Evolutionary conservation across 2,113 vertebrate genomes (phyloP).

Genomic region (Dendrocopos noguchii): DNA sequence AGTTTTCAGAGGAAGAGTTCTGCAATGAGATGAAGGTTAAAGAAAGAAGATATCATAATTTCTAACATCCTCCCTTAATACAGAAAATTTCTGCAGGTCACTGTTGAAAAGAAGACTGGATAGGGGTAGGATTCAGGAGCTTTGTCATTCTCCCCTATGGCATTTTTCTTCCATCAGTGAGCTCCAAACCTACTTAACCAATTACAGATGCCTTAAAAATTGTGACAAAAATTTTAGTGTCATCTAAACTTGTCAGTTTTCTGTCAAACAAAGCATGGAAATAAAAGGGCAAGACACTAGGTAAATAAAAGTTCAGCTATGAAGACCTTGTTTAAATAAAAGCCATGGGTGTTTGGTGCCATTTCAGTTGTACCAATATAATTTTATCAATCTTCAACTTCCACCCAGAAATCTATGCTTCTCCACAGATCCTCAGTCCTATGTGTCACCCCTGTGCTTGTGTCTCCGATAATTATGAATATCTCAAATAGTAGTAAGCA

Average conservation of each 20-base stretch:
- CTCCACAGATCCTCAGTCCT: not conserved
- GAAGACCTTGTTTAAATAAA: not conserved
- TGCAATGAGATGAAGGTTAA: not conserved
- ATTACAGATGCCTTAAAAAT: not conserved
- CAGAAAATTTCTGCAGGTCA: not conserved
- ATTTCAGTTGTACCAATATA: not conserved
- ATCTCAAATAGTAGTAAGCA: not conserved
- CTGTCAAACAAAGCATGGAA: not conserved
- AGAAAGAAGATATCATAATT: not conserved
- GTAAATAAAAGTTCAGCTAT: not conserved
- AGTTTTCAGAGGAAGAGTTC: not conserved
- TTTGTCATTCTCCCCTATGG: not conserved
- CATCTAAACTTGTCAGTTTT: not conserved
- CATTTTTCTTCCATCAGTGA: not conserved
- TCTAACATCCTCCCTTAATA: not conserved
- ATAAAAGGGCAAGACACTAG: not conserved
- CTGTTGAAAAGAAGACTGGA: not conserved
- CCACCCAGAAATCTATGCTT: not conserved
- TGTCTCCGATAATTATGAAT: not conserved
- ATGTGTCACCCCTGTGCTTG: too few species aligned
- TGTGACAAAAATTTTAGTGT: not conserved
- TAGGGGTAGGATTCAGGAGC: not conserved
- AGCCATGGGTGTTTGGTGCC: accelerated
- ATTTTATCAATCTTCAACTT: not conserved
- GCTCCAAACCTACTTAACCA: not conserved